Base-by-base conservation (phyloP, 1,140 invertebrate genomes). In the Telenomus remus region DNA sequence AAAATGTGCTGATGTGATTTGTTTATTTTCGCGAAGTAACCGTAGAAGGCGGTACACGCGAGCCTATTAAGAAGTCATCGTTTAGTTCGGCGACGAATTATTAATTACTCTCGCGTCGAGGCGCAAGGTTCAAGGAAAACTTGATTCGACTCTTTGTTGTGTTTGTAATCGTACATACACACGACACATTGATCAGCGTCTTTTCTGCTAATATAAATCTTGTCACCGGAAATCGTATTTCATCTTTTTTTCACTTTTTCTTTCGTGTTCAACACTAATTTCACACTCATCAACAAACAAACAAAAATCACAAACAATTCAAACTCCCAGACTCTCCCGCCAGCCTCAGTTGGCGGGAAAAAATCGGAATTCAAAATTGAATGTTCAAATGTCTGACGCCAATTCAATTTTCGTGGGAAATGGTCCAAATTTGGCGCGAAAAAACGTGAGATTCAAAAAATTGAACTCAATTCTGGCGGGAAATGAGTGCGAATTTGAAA, bases 41-140 rank as follows among this genome's bases (percentile, higher is more conserved):
- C 16, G 49, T 47, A 56, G 74, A 71, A 78, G 65, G 39, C 51
- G 19, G 19, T 27, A 53, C 50, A 70, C 44, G 59, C 57, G 59
- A 75, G 59, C 69, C 55, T 48, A 70, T 76, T 70, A 65, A 70
- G 50, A 69, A 76, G 73, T 69, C 59, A 70, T 70, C 66, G 73
- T 56, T 79, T 61, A 74, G 70, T 54, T 57, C 61, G 75, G 64
- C 77, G 70, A 76, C 70, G 79, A 80, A 81, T 82, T 80, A 82
- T 82, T 81, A 81, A 80, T 79, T 81, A 72, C 75, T 76, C 66
- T 70, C 66, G 66, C 55, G 66, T 61, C 77, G 61, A 66, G 75
- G 79, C 75, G 71, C 82, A 83, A 84, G 79, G 84, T 84, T 85
- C 84, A 84, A 85, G 84, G 84, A 80, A 81, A 82, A 80, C 81